These are phyloP conservation scores for Myiothlypis chrysogaster DNA, from an alignment of 2,797 vertebrate genomes.

Conservation along the genomic window DNA sequence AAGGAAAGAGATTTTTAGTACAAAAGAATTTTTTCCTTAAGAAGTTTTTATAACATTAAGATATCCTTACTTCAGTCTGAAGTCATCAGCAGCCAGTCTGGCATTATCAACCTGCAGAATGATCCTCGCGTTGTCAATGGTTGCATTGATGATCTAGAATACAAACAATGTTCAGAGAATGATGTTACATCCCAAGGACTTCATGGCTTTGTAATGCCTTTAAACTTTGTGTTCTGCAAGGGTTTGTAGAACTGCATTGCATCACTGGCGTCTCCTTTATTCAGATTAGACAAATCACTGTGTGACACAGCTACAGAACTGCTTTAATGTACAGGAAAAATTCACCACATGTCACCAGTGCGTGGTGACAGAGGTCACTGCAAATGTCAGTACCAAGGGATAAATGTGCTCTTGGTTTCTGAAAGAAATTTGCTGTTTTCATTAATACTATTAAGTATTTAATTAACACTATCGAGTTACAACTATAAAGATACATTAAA, in stretches of 20 bases:
- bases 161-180: not conserved
- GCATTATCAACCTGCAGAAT: conserved; percentile 88
- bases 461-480: not conserved
- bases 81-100: conserved; percentile 91
- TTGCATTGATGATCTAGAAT: conserved; percentile 83
- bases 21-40: not conserved
- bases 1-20: not conserved
- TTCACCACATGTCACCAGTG: not conserved
- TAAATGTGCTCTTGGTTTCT: not conserved
- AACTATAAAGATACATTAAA: not conserved
- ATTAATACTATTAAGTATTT: not conserved
- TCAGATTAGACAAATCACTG: not conserved
- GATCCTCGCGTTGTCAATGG: conserved; percentile 78
- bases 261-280: not conserved
- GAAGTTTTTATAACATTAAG: not conserved
- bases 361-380: not conserved
- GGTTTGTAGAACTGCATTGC: not conserved
- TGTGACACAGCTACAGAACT: not conserved
- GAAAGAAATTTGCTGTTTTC: not conserved
- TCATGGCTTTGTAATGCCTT: not conserved
- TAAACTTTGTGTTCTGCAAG: not conserved
- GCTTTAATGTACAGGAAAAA: not conserved
- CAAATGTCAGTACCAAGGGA: not conserved
- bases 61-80: conserved; percentile 85
- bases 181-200: not conserved